Evolutionary conservation across 2,113 vertebrate genomes (phyloP).

Genomic region (Gambusia holbrooki): DNA sequence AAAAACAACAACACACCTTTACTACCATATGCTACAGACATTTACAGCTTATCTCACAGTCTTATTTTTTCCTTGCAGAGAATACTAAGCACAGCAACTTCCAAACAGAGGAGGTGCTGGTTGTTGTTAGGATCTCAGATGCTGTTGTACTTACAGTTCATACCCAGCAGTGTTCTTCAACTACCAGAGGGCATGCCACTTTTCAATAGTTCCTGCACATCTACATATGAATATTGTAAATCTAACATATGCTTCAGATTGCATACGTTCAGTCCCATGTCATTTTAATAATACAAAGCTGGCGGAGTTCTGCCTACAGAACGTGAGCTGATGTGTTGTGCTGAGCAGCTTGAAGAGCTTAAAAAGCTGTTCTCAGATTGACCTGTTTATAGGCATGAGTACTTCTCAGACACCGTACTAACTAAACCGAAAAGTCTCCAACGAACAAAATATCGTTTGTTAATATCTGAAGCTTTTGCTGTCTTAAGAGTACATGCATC

Average conservation of each 20-base stretch:
- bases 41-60: constrained; percentile 20
- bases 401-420: constrained; percentile 1
- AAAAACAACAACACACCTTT: not conserved
- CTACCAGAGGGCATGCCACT: constrained; percentile 22
- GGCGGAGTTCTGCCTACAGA: constrained; percentile 23
- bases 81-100: not conserved
- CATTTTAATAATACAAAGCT: constrained; percentile 43
- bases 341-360: not conserved
- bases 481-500: constrained; percentile 3
- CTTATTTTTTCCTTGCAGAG: constrained; percentile 6
- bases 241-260: constrained; percentile 42
- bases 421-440: not conserved
- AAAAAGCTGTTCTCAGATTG: not conserved
- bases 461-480: not conserved
- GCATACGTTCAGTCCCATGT: constrained; percentile 6
- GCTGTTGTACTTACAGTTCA: constrained; percentile 7
- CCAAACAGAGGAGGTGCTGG: constrained; percentile 4
- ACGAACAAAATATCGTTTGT: constrained; percentile 2
- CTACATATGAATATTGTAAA: constrained; percentile 52
- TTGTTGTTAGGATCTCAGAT: constrained; percentile 20
- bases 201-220: constrained; percentile 8
- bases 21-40: constrained; percentile 2
- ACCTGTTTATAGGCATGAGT: not conserved
- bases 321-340: constrained; percentile 2
- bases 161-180: constrained; percentile 30